Percentiles rank a stretch among this genome's conserved stretches.
Evolutionary conservation across 1,140 invertebrate genomes (phyloP).

Genomic region (Brachionus angularis): DNA sequence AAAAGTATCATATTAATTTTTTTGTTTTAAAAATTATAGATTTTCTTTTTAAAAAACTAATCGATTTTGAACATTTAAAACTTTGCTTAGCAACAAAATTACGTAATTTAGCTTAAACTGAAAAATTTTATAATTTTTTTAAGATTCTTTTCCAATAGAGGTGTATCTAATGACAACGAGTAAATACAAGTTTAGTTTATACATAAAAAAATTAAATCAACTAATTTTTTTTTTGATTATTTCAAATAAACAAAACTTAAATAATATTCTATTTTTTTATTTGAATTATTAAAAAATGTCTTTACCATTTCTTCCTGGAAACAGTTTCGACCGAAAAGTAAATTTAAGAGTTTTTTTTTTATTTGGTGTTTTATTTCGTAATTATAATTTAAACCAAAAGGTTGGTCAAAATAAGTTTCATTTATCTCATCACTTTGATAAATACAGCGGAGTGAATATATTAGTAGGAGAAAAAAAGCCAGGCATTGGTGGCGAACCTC

Average conservation of each 20-base stretch:
- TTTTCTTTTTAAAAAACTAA: too few species aligned
- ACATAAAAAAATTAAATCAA: too few species aligned
- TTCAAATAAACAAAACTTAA: conserved; percentile 32
- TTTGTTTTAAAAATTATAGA: too few species aligned
- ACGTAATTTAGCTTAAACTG: too few species aligned
- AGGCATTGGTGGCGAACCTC: conserved; percentile 56
- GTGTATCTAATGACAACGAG: too few species aligned
- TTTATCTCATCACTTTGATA: conserved; percentile 58
- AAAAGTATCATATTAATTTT: too few species aligned
- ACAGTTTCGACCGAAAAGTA: conserved; percentile 52
- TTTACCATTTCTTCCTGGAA: conserved; percentile 54
- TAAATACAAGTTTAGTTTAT: too few species aligned
- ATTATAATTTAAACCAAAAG: conserved; percentile 48
- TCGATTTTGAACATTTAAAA: too few species aligned
- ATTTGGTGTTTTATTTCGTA: background rate
- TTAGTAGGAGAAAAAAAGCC: conserved; percentile 54
- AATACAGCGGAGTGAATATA: conserved; percentile 53
- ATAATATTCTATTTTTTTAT: background rate
- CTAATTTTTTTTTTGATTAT: too few species aligned
- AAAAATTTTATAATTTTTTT: too few species aligned
- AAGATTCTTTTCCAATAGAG: too few species aligned
- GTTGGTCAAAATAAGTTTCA: conserved; percentile 58
- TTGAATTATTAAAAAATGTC: conserved; percentile 47
- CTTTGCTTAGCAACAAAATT: too few species aligned
- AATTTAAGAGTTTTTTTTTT: conserved; percentile 27